These are phyloP conservation scores for Gambusia yucatana DNA, from an alignment of 2,797 vertebrate species.

Conservation along the genomic window DNA sequence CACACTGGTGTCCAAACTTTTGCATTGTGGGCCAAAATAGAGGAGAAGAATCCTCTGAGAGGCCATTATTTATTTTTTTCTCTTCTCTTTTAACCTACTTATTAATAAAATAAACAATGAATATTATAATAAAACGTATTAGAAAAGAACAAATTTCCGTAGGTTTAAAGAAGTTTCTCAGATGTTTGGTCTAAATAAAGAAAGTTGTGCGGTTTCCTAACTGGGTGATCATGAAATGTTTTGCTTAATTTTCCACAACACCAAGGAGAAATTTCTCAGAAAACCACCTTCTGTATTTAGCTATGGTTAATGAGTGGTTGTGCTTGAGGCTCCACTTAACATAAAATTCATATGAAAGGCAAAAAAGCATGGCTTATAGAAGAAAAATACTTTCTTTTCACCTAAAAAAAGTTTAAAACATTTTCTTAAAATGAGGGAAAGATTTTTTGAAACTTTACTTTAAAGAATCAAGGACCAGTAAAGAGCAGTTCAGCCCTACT, in stretches of 20 bases:
- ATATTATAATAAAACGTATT: not conserved
- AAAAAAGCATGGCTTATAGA: not conserved
- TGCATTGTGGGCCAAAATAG: not conserved
- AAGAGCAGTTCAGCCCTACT: not conserved
- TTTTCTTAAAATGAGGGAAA: too few species aligned
- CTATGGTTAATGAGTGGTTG: not conserved
- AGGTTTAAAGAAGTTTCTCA: not conserved
- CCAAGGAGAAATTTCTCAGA: not conserved
- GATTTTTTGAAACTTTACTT: too few species aligned
- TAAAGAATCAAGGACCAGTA: too few species aligned
- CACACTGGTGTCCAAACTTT: not conserved
- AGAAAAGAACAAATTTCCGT: not conserved
- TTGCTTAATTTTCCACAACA: not conserved
- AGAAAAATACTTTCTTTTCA: not conserved
- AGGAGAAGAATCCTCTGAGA: not conserved
- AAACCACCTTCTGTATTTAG: not conserved
- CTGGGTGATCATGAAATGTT: not conserved
- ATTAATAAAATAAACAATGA: not conserved
- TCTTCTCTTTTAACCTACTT: not conserved
- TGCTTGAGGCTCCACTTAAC: not conserved
- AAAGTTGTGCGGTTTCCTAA: not conserved
- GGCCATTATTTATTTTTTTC: not conserved
- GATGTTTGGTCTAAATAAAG: not conserved
- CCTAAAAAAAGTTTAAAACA: not conserved
- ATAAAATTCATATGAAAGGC: not conserved